Evolutionary conservation across 2,113 vertebrate genomes (phyloP).

Genomic region (Menura novaehollandiae): DNA sequence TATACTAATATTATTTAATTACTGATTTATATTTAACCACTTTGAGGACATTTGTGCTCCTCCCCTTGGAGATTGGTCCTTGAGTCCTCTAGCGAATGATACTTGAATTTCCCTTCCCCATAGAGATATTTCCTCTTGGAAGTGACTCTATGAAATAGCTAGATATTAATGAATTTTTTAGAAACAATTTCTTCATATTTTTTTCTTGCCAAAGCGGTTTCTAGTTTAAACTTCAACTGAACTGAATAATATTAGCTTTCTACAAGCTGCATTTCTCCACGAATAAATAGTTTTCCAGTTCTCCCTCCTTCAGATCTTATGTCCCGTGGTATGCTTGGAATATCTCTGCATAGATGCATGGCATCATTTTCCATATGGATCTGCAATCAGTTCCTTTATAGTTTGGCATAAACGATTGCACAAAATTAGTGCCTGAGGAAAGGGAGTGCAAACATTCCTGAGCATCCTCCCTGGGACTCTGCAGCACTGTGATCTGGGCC

Average conservation of each 20-base stretch:
- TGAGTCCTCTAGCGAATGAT: not conserved
- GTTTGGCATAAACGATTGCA: not conserved
- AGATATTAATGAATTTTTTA: constrained; percentile 38
- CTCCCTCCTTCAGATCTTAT: constrained; percentile 54
- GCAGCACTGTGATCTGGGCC: not conserved
- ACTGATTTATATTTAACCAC: not conserved
- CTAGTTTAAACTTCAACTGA: constrained; percentile 41
- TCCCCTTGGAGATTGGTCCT: not conserved
- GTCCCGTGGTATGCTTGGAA: constrained; percentile 25
- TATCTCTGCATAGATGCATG: not conserved
- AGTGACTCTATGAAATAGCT: not conserved
- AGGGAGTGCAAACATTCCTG: not conserved
- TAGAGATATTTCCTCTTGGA: not conserved
- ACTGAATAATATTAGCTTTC: constrained; percentile 43
- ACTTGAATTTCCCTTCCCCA: not conserved
- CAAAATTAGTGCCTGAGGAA: not conserved
- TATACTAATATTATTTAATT: not conserved
- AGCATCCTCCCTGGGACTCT: not conserved
- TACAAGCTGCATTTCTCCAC: not conserved
- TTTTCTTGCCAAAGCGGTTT: constrained; percentile 23
- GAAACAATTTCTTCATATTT: constrained; percentile 6
- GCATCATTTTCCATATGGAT: constrained; percentile 19
- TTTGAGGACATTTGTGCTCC: not conserved
- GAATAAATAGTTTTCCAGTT: constrained; percentile 54
- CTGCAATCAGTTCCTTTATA: not conserved